Evolutionary conservation across 2,888 invertebrate species (phyloP).

Genomic region (Drosophila putrida): DNA sequence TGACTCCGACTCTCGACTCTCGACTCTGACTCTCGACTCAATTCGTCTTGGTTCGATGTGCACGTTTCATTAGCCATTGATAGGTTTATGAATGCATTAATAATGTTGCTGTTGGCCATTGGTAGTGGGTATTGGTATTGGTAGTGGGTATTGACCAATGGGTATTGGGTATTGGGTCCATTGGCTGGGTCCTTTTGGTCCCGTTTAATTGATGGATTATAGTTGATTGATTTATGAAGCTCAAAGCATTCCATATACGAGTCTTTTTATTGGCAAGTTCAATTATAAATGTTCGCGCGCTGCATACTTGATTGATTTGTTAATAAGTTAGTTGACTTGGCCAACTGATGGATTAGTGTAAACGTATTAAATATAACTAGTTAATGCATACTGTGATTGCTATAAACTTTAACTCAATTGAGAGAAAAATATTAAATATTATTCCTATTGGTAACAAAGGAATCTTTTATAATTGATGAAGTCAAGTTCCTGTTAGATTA

Average conservation of each 20-base stretch:
- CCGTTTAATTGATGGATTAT: conserved; percentile 67
- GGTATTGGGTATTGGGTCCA: neutral
- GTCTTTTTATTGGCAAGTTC: conserved; percentile 19
- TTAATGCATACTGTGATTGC: neutral
- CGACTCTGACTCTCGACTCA: neutral
- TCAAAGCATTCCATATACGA: neutral
- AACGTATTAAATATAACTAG: neutral
- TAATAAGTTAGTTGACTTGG: conserved; percentile 40
- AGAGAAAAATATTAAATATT: too few species aligned
- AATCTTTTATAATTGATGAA: too few species aligned
- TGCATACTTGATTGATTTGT: conserved; percentile 54
- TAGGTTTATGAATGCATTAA: conserved; percentile 64
- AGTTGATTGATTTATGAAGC: conserved; percentile 67
- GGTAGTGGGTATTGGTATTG: too few species aligned
- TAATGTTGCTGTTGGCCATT: conserved; percentile 32
- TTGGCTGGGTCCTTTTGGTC: conserved; percentile 16
- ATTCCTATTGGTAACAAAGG: too few species aligned
- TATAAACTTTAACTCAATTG: neutral
- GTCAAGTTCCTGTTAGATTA: too few species aligned
- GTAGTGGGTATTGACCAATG: neutral
- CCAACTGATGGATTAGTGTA: conserved; percentile 37
- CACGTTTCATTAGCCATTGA: conserved; percentile 66
- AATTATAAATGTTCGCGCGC: conserved; percentile 40
- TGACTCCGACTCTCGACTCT: conserved; percentile 5
- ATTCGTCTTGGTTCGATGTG: conserved; percentile 14